These are phyloP conservation scores for Meteorus sp. DNA, from an alignment of 1,140 invertebrate species.

Conservation along the genomic window DNA sequence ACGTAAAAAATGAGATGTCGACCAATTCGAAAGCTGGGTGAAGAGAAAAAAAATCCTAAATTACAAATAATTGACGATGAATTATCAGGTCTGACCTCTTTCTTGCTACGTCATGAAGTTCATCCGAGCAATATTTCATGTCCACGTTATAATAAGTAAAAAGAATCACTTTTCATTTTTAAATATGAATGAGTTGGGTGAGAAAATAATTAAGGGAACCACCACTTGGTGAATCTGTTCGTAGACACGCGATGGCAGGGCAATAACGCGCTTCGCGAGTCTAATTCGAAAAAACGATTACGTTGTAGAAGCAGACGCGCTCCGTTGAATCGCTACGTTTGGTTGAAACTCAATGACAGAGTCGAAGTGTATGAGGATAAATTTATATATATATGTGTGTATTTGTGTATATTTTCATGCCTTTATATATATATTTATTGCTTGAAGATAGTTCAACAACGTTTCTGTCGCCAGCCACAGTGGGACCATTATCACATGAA, in stretches of 20 bases:
- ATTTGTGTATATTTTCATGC: background rate
- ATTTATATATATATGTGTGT: conserved; percentile 7
- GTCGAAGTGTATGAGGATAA: background rate
- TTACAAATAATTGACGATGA: no score
- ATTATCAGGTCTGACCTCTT: no score
- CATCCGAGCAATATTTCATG: no score
- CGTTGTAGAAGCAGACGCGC: background rate
- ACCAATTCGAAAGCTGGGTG: no score
- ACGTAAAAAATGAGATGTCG: no score
- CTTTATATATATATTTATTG: no score
- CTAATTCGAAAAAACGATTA: conserved; percentile 21
- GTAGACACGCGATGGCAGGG: conserved; percentile 7
- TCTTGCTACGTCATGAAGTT: no score
- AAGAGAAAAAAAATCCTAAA: no score
- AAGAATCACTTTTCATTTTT: no score
- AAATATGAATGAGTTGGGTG: no score
- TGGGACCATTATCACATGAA: conserved; percentile 50
- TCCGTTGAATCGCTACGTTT: conserved; percentile 1
- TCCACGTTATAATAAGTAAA: no score
- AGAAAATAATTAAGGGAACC: conserved; percentile 16
- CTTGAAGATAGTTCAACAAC: conserved; percentile 41
- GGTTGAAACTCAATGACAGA: background rate
- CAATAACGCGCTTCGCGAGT: conserved; percentile 24
- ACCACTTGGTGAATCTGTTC: background rate
- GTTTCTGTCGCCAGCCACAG: conserved; percentile 38